Conservation (phyloP, 2,888 invertebrate species). For the Bhutanitis thaidina region DNA sequence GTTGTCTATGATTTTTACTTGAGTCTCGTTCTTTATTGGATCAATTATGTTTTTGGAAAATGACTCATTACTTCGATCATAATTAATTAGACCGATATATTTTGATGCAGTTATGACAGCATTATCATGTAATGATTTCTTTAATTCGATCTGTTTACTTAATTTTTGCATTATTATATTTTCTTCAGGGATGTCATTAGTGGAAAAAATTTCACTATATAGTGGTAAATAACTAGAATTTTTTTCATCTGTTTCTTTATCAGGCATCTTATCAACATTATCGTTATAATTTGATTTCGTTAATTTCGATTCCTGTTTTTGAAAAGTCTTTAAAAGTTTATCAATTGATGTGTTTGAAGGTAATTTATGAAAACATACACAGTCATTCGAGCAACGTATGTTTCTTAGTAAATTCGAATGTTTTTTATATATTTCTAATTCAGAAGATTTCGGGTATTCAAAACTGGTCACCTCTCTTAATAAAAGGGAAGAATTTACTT, state of each 20-base stretch:
- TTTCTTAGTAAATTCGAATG: background rate
- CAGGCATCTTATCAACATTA: background rate
- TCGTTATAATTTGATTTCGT: conserved; percentile 5
- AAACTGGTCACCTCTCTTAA: background rate
- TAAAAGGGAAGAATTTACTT: background rate
- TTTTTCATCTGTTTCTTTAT: background rate
- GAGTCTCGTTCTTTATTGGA: background rate
- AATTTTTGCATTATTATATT: background rate
- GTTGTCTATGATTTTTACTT: too few relatives aligned
- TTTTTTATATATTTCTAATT: background rate
- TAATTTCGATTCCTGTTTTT: conserved; percentile 43
- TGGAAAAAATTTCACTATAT: background rate
- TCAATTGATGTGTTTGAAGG: conserved; percentile 64
- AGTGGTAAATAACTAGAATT: background rate
- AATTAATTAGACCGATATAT: conserved; percentile 54
- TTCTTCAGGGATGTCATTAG: background rate
- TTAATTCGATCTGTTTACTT: background rate
- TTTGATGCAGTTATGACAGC: conserved; percentile 38
- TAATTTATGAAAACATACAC: conserved; percentile 55
- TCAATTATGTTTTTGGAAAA: background rate
- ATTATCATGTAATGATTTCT: background rate
- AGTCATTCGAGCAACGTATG: conserved; percentile 36
- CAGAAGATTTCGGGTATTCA: background rate
- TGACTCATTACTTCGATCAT: conserved; percentile 49
- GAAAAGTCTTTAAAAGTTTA: conserved; percentile 48